A percentile compares a stretch with the other conserved stretches of the same genome.
Evolutionary conservation across 2,797 vertebrate species (phyloP).

Genomic region (Pangasius sanitwongsei): DNA sequence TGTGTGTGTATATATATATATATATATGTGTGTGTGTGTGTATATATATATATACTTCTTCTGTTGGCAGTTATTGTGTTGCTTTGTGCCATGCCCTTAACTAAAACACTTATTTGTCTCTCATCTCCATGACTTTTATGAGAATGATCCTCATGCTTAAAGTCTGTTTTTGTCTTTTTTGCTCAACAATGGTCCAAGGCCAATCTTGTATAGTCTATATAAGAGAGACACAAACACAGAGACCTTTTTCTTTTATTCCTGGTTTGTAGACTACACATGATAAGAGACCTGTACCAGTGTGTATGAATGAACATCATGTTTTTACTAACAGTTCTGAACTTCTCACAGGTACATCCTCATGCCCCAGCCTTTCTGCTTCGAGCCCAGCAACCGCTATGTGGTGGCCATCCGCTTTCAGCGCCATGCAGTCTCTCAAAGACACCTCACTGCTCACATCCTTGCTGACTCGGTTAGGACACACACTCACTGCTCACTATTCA

Average conservation of each 20-base stretch:
- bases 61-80: background rate
- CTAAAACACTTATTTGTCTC: background rate
- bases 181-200: background rate
- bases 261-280: constrained; percentile 17
- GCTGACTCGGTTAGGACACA: constrained; percentile 81
- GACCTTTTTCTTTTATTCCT: background rate
- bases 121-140: background rate
- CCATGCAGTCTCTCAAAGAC: constrained; percentile 73
- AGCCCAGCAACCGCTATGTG: constrained; percentile 81
- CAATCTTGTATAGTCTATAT: background rate
- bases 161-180: background rate
- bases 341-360: constrained; percentile 78
- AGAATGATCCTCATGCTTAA: background rate
- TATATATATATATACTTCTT: background rate
- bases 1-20: no score
- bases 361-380: constrained; percentile 86
- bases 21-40: no score
- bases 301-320: background rate
- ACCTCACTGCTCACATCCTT: constrained; percentile 80
- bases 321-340: constrained; percentile 11
- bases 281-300: background rate
- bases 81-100: background rate
- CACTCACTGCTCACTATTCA: background rate
- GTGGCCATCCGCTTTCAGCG: constrained; percentile 81
- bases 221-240: background rate